These are phyloP conservation scores for Metellina segmentata DNA, from an alignment of 2,888 invertebrate genomes.

Conservation along the genomic window DNA sequence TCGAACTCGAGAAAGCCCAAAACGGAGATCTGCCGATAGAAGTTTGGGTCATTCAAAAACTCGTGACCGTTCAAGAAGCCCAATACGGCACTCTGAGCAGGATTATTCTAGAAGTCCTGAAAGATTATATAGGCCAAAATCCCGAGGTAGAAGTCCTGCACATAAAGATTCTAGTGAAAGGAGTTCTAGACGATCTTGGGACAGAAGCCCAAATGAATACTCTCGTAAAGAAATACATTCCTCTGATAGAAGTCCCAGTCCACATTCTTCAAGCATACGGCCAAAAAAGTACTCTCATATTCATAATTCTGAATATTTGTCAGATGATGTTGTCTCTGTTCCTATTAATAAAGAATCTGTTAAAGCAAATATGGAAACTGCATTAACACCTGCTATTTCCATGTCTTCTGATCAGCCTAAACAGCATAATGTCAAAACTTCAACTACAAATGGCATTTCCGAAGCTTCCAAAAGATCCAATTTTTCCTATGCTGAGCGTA, in stretches of 20 bases:
- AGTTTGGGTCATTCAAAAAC: too few species aligned
- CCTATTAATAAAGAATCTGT: too few species aligned
- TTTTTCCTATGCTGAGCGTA: too few species aligned
- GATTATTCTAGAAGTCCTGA: not conserved
- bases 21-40: too few species aligned
- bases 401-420: too few species aligned
- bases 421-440: too few species aligned
- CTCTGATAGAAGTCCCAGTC: not conserved
- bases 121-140: not conserved
- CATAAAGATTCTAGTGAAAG: not conserved
- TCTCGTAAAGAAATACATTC: slow-evolving; percentile 1
- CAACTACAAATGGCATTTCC: too few species aligned
- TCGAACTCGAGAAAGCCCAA: not conserved
- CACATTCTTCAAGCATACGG: too few species aligned
- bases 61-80: not conserved
- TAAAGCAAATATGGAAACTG: too few species aligned
- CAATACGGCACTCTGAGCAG: not conserved
- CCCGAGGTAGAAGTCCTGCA: slow-evolving; percentile 10
- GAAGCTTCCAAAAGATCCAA: too few species aligned
- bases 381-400: too few species aligned
- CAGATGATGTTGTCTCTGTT: not conserved
- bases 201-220: slow-evolving; percentile 36
- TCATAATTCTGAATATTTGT: not conserved
- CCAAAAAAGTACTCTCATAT: not conserved
- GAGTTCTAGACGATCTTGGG: not conserved